Percentiles rank a stretch among this genome's conserved stretches.
Conservation (phyloP, 1,140 invertebrate genomes). For the Cylas formicarius region DNA sequence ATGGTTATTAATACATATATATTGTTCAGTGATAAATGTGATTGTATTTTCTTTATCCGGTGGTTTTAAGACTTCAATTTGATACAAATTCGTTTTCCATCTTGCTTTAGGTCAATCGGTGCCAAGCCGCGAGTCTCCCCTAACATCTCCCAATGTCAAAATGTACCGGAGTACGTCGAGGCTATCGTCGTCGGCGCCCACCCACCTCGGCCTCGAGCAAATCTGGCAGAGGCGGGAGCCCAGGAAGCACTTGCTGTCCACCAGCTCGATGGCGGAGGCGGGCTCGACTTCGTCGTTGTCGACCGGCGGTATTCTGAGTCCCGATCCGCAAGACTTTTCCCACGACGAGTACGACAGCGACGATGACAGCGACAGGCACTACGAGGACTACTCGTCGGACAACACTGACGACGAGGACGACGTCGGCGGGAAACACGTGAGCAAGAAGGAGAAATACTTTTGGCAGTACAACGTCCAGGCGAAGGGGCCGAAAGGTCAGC, state of each 20-base stretch:
- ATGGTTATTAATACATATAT: too few species aligned
- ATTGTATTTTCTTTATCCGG: too few species aligned
- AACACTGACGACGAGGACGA: constrained; percentile 60
- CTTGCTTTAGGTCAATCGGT: constrained; percentile 19
- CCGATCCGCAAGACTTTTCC: constrained; percentile 70
- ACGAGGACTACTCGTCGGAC: constrained; percentile 78
- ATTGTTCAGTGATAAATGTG: too few species aligned
- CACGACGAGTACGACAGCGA: constrained; percentile 75
- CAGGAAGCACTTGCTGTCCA: constrained; percentile 77
- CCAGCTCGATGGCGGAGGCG: constrained; percentile 75
- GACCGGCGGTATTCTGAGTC: constrained; percentile 74
- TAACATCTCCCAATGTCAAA: constrained; percentile 17
- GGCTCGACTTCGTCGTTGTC: constrained; percentile 82
- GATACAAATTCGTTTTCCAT: too few species aligned
- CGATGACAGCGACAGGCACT: constrained; percentile 73
- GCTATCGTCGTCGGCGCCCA: constrained; percentile 77
- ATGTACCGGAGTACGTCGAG: constrained; percentile 48
- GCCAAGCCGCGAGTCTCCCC: constrained; percentile 12
- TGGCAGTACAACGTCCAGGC: constrained; percentile 99
- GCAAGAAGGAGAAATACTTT: constrained; percentile 82
- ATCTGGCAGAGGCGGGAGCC: constrained; percentile 80
- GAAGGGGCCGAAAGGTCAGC: constrained; percentile 92
- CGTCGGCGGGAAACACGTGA: constrained; percentile 44
- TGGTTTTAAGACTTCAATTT: too few species aligned
- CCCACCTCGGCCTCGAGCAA: constrained; percentile 68